These are phyloP conservation scores for Hermaeophaga mercurialis DNA, from an alignment of 2,888 invertebrate species.

Conservation along the genomic window DNA sequence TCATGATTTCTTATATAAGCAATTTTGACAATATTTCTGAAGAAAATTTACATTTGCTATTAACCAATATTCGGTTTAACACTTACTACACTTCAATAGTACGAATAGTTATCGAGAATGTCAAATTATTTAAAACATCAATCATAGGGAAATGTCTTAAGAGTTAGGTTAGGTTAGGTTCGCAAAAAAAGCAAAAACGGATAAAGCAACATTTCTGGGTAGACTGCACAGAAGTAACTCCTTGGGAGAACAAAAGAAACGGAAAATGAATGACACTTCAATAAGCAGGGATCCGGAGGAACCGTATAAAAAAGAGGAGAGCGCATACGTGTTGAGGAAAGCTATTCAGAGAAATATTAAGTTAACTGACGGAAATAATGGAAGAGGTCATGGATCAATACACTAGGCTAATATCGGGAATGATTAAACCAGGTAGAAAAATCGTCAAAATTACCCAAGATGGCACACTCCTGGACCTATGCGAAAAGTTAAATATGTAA, in stretches of 20 bases:
- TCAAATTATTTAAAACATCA: no score
- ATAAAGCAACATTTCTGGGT: no score
- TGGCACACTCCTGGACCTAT: conserved; percentile 1
- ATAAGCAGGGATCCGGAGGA: not conserved
- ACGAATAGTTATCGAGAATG: no score
- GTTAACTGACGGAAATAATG: no score
- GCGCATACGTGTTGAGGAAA: conserved; percentile 6
- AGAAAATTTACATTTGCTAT: no score
- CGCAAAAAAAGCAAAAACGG: no score
- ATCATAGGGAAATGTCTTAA: no score
- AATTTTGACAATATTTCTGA: no score
- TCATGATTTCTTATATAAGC: no score
- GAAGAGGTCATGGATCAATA: conserved; percentile 14
- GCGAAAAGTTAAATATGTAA: conserved; percentile 1
- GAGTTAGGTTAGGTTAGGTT: not conserved
- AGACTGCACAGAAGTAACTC: conserved; percentile 6
- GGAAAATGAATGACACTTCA: not conserved
- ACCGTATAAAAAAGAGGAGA: conserved; percentile 9
- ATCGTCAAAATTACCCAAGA: not conserved
- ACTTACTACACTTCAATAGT: no score
- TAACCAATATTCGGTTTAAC: no score
- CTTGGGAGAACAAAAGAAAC: not conserved
- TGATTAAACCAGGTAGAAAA: not conserved
- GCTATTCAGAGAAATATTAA: no score
- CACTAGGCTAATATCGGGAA: not conserved